Evolutionary conservation across 2,888 invertebrate species (phyloP), one percentile per base, ranked within the genome.

Genomic region (Melanargia galathea): DNA sequence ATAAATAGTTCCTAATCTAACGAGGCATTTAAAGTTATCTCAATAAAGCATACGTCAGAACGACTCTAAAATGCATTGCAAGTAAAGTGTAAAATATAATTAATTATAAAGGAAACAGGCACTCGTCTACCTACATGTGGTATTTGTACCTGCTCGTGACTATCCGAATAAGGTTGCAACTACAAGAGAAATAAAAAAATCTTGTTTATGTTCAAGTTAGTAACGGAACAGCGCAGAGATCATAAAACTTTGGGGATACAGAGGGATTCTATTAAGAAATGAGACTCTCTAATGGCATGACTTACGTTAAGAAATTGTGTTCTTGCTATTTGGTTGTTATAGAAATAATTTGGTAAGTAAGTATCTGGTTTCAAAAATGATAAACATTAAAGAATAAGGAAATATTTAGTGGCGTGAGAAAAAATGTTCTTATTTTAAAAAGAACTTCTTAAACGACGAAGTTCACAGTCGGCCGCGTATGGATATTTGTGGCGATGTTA

Each of bases 151-250:
- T 91, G 91, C 81, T 91, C 86, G 80, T 91, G 88, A 87, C 91
- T 91, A 88, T 91, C 91, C 91, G 91, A 91, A 81, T 86, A 91
- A 82, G 91, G 91, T 87, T 89, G 89, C 86, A 91, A 89, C 91
- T 91, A 91, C 90, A 91, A 87, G 85, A 83, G 79, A 86, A 87
- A 85, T 74, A 83, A 80, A 83, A n/a, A 73, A 78, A 49, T 68
- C 57, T 75, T 78, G 74, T 82, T 81, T 82, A 81, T 79, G 80
- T 70, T 73, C 68, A 71, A 72, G 70, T 70, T 68, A 60, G 69
- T 51, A 68, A 72, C 65, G 61, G 62, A 67, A 68, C 65, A 63
- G 61, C 60, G 64, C 64, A 48, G 59, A 59, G 58, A 33, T 63
- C 60, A 58, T 20, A 60, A 59, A 58, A 66, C 33, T 58, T 58